Evolutionary conservation across 2,113 vertebrate species (phyloP), one percentile per base, ranked within the genome.

Genomic region (Callithrix jacchus): DNA sequence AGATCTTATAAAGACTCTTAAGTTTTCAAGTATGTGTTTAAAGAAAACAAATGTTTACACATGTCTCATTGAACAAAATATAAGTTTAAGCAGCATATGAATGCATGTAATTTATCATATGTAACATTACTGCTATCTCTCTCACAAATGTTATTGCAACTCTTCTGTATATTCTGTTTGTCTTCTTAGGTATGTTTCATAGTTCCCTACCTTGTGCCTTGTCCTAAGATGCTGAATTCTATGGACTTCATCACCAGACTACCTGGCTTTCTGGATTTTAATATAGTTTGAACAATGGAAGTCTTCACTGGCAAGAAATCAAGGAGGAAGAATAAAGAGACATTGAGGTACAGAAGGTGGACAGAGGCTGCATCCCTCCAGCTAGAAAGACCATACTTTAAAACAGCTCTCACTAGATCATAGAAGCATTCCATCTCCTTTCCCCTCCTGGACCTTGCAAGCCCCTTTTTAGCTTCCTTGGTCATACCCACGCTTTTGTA

Each of bases 1-100:
- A 79, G 45, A 87, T 66, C 20, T 85, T 77, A 68, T 10, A 30
- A 8, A 82, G 25, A 85, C 8, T 76, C 66, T 71, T 37, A 89
- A 96, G 73, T 27, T 86, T 95, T 90, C 32, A 89, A 56, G 87
- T 89, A 45, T 61, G 4, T n/a, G 20, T 32, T 87, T n/a, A 52
- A 88, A 81, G 14, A 8, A 94, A 94, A 37, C 18, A 88, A 35
- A 84, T 35, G 66, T 32, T 77, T 11, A 58, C 7, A 82, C 0
- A 13, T 21, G 42, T 68, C 5, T 87, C 5, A 56, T 3, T 92
- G 20, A 86, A 87, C 0, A 73, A 87, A 82, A 35, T 52, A 14
- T 7, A 70, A 12, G 77, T 84, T 83, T 95, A 10, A 89, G 7
- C 3, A 79, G 23, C 61, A 35, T 16, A 42, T 54, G 73, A 52